Base-by-base conservation (phyloP, 1,140 invertebrate species). In the Calephelis virginiensis region DNA sequence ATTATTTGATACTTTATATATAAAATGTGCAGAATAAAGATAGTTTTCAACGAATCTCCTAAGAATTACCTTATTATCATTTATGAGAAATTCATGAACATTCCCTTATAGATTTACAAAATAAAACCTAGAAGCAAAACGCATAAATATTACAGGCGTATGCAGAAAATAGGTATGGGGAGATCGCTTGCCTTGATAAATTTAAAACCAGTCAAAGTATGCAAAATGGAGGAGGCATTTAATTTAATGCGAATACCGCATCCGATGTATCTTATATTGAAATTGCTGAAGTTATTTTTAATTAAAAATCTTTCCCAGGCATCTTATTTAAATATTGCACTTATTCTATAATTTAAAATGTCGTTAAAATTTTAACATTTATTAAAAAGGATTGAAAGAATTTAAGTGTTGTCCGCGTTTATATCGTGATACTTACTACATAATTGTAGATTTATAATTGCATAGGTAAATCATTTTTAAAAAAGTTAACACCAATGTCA, bases 101-200 rank as follows among this genome's bases (percentile, higher is more conserved):
- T 70, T 66, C 64, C 40, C 64, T 45, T 66, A 64, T 28, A 60
- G 59, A 64, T 49, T 61, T 13, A 69, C 64, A 67, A 70, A 66
- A 70, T 67, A 66, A 70, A 66, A 70, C 43, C 38, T 61, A 67
- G 38, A 62, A 14, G 66, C 59, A 67, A 61, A 74, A 72, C 69
- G 63, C 77, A 80, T 85, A 78, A 82, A 85, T 77, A 82, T 81
- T 71, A 68, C 72, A 64, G 56, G 71, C 72, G 74, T 78, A 83
- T 75, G 72, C 75, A 80, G 77, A 78, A 77, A 75, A 82, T 81
- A 81, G 76, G 74, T 80, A 78, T 74, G 61, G 71, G 70, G 74
- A 77, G 83, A 85, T 85, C 63, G 78, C 80, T 78, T 79, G 74
- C 71, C 68, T 64, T 53, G 81, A 85, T 85, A 82, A 70, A 73